Evolutionary conservation across 64 coral and sea anemone genomes (phyloP).

Genomic region (Actinia tenebrosa): DNA sequence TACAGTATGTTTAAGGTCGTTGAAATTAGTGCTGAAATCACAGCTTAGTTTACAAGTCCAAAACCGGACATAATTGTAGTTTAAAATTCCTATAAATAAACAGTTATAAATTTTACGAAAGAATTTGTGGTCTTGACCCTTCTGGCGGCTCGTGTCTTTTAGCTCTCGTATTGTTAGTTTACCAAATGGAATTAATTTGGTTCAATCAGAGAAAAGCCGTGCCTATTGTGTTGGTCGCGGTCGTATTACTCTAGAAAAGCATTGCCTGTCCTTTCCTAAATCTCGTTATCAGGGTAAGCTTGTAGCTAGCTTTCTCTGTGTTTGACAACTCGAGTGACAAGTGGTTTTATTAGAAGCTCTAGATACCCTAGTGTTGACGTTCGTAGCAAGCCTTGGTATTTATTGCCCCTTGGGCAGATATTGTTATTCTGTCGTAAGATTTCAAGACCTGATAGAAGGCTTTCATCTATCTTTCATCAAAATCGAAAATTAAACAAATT

Average conservation of each 20-base stretch:
- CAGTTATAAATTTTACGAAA: neutral
- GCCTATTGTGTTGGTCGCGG: neutral
- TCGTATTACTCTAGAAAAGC: neutral
- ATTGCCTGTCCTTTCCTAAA: neutral
- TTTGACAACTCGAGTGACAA: neutral
- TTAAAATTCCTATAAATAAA: neutral
- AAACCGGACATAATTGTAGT: neutral
- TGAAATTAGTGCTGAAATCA: neutral
- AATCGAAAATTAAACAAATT: neutral
- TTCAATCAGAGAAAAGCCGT: neutral
- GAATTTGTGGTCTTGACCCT: conserved; percentile 1
- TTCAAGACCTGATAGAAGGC: neutral
- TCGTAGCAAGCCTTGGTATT: neutral
- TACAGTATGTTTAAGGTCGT: neutral
- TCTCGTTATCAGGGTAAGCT: neutral
- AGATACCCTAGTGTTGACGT: neutral
- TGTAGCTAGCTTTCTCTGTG: neutral
- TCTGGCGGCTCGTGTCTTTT: neutral
- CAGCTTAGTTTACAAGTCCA: neutral
- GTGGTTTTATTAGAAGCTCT: neutral
- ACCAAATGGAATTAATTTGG: conserved; percentile 4
- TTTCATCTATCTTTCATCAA: neutral
- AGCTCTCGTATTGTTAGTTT: neutral
- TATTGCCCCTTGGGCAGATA: neutral
- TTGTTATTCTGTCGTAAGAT: neutral